Evolutionary conservation across 2,888 invertebrate genomes (phyloP).

Genomic region (Octodonta nipae): DNA sequence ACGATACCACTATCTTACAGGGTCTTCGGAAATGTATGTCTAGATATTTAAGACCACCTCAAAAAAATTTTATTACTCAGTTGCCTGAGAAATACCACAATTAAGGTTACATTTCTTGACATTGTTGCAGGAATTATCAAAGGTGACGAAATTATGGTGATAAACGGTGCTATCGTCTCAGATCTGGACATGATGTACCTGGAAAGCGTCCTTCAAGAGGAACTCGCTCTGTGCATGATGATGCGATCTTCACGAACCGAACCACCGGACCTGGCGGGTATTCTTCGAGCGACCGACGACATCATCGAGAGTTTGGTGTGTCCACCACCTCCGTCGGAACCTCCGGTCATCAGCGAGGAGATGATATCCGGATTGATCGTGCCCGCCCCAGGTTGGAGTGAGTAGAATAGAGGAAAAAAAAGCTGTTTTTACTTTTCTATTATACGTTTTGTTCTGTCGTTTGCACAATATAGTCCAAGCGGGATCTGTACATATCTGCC

Average conservation of each 20-base stretch:
- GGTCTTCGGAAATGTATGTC: no score
- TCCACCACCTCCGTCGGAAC: conserved; percentile 89
- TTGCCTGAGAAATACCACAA: no score
- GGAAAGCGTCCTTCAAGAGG: conserved; percentile 90
- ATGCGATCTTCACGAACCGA: conserved; percentile 81
- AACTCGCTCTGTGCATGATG: conserved; percentile 89
- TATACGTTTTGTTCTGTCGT: no score
- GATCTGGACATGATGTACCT: conserved; percentile 99
- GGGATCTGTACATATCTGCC: no score
- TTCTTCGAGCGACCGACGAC: conserved; percentile 73
- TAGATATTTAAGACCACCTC: no score
- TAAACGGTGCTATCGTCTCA: conserved; percentile 93
- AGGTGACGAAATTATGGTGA: conserved; percentile 97
- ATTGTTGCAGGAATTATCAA: conserved; percentile 78
- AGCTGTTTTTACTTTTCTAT: no score
- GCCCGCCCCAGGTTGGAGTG: conserved; percentile 90
- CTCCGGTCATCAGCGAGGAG: conserved; percentile 85
- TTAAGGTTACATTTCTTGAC: no score
- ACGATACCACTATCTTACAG: no score
- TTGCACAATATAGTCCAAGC: no score
- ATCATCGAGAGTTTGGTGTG: conserved; percentile 91
- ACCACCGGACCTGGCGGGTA: conserved; percentile 60
- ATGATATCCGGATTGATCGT: conserved; percentile 94
- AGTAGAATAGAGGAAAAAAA: no score
- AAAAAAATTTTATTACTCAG: no score